Conservation (phyloP, 1,140 invertebrate species). For the Eubasilissa regina region DNA sequence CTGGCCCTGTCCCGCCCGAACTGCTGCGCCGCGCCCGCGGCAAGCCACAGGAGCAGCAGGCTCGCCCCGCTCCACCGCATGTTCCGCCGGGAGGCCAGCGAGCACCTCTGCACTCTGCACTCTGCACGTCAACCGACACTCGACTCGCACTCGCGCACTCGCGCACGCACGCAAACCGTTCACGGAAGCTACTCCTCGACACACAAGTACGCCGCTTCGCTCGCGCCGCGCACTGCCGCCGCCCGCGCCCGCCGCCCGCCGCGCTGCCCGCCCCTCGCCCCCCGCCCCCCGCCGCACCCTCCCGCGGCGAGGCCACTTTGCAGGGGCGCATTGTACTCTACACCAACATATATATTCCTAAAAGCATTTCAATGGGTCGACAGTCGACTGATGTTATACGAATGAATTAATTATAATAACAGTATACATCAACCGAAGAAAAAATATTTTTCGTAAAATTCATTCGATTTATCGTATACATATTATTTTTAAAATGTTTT, state of each 20-base stretch:
- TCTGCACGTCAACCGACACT: constrained; percentile 14
- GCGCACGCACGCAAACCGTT: constrained; percentile 64
- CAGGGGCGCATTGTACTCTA: background rate
- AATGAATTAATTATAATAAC: too few relatives aligned
- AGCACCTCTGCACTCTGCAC: background rate
- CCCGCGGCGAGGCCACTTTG: background rate
- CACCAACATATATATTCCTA: too few relatives aligned
- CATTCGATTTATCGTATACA: too few relatives aligned
- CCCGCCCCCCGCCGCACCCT: background rate
- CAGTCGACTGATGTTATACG: too few relatives aligned
- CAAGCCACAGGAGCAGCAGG: constrained; percentile 38
- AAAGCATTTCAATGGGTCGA: too few relatives aligned
- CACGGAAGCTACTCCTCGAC: constrained; percentile 64
- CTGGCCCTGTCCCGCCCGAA: constrained; percentile 64
- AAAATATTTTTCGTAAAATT: too few relatives aligned
- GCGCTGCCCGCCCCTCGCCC: constrained; percentile 63
- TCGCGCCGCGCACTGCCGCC: constrained; percentile 67
- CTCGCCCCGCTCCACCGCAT: constrained; percentile 36
- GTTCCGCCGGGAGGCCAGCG: constrained; percentile 12
- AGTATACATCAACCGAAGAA: too few relatives aligned
- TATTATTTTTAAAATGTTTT: too few relatives aligned
- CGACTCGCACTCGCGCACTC: background rate
- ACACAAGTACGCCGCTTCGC: constrained; percentile 63
- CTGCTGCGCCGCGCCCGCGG: constrained; percentile 60
- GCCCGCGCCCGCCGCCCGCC: constrained; percentile 66